Evolutionary conservation across 2,797 vertebrate species (phyloP).

Genomic region (Eleutherodactylus coqui): DNA sequence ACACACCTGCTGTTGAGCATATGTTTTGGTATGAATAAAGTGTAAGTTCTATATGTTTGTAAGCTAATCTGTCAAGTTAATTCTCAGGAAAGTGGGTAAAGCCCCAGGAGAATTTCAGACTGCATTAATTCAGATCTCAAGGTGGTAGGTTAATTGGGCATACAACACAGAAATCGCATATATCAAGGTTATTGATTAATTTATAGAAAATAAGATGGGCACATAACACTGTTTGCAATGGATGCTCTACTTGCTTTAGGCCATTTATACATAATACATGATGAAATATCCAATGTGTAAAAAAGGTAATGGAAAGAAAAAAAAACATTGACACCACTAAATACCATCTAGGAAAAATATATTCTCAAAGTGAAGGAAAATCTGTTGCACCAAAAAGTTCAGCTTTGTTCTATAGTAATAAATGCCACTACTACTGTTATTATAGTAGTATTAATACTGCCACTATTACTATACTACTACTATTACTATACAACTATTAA

Average conservation of each 20-base stretch:
- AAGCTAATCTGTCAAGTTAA: neutral
- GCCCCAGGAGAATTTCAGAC: neutral
- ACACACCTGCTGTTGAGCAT: neutral
- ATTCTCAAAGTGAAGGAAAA: neutral
- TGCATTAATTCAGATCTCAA: slow-evolving; percentile 29
- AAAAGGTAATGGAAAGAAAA: slow-evolving; percentile 3
- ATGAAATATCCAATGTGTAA: slow-evolving; percentile 21
- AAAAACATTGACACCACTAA: neutral
- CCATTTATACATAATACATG: slow-evolving; percentile 30
- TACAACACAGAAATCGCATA: slow-evolving; percentile 36
- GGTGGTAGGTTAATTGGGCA: slow-evolving; percentile 32
- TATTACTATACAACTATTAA: too few species aligned
- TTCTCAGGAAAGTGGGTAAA: slow-evolving; percentile 19
- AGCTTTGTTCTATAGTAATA: neutral
- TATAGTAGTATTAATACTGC: too few species aligned
- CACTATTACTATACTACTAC: too few species aligned
- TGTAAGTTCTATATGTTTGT: neutral
- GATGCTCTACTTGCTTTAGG: slow-evolving; percentile 26
- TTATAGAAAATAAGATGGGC: slow-evolving; percentile 29
- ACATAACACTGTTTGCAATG: slow-evolving; percentile 23
- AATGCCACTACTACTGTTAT: too few species aligned
- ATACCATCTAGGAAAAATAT: neutral
- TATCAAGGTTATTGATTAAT: slow-evolving; percentile 47
- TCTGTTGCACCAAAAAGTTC: neutral
- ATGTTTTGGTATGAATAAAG: neutral